These are phyloP conservation scores for Sebastolobus alascanus DNA, from an alignment of 2,797 vertebrate genomes.

Conservation along the genomic window DNA sequence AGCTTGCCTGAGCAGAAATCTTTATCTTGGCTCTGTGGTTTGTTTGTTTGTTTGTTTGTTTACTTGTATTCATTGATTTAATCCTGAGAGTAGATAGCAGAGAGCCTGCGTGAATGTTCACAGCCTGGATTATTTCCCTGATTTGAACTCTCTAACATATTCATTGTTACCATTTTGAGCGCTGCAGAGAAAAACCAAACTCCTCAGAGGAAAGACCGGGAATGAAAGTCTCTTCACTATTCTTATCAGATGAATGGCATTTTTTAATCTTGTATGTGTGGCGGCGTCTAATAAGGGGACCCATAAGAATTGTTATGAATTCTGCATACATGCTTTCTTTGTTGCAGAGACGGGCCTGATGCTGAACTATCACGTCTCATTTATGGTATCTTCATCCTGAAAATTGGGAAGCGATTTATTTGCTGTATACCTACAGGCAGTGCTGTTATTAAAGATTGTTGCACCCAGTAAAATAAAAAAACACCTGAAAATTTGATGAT, in stretches of 20 bases:
- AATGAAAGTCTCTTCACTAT: conserved; percentile 46
- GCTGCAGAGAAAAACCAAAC: conserved; percentile 22
- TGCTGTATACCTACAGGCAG: neutral
- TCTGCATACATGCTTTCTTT: conserved; percentile 32
- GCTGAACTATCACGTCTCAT: conserved; percentile 8
- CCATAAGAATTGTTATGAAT: conserved; percentile 26
- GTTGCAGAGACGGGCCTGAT: conserved; percentile 4
- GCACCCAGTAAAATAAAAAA: neutral
- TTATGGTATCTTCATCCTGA: conserved; percentile 17
- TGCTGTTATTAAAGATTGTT: neutral
- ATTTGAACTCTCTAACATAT: conserved; percentile 62
- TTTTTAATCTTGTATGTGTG: conserved; percentile 61
- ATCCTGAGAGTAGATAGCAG: conserved; percentile 57
- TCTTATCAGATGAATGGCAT: conserved; percentile 55
- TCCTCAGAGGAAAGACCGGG: conserved; percentile 23
- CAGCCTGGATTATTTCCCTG: conserved; percentile 61
- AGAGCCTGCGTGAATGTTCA: conserved; percentile 24
- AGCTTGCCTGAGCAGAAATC: conserved; percentile 51
- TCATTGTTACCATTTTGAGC: conserved; percentile 55
- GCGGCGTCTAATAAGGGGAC: conserved; percentile 28
- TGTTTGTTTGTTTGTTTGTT: conserved; percentile 71
- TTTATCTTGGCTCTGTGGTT: conserved; percentile 59
- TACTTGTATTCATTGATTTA: conserved; percentile 68
- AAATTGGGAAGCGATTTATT: neutral
- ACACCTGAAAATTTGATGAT: neutral